phyloP scores from a whole-genome alignment of 2,797 vertebrate genomes.

The Centropyge bicolor region DNA sequence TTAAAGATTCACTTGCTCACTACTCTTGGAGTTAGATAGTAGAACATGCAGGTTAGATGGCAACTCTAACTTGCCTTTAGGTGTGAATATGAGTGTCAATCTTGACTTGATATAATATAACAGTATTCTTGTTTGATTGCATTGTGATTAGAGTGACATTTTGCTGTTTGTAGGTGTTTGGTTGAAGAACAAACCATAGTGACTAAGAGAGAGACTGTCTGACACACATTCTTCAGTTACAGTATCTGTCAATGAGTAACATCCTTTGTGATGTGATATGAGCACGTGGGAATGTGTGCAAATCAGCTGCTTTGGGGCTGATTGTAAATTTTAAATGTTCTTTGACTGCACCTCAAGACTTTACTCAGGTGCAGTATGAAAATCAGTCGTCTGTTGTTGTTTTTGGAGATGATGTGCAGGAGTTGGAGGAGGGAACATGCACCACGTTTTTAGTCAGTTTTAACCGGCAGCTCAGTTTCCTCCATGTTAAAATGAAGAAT shows the following conservation, averaged over 20 bases:
- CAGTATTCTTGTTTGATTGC: neutral
- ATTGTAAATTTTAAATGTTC: neutral
- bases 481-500: slow-evolving; percentile 31
- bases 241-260: neutral
- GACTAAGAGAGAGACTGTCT: neutral
- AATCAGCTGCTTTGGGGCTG: neutral
- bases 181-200: neutral
- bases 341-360: neutral
- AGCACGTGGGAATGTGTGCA: neutral
- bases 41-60: too few relatives aligned
- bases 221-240: neutral
- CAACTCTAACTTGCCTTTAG: too few relatives aligned
- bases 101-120: slow-evolving; percentile 17
- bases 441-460: slow-evolving; percentile 11
- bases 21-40: too few relatives aligned
- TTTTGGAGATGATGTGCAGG: neutral
- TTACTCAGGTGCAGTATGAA: neutral
- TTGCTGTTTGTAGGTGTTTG: neutral
- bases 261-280: neutral
- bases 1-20: neutral
- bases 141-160: neutral
- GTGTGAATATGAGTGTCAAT: too few relatives aligned
- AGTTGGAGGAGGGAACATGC: neutral
- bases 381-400: neutral
- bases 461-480: slow-evolving; percentile 13